Base-by-base conservation (phyloP, 2,888 invertebrate species). In the Steromphala cineraria region DNA sequence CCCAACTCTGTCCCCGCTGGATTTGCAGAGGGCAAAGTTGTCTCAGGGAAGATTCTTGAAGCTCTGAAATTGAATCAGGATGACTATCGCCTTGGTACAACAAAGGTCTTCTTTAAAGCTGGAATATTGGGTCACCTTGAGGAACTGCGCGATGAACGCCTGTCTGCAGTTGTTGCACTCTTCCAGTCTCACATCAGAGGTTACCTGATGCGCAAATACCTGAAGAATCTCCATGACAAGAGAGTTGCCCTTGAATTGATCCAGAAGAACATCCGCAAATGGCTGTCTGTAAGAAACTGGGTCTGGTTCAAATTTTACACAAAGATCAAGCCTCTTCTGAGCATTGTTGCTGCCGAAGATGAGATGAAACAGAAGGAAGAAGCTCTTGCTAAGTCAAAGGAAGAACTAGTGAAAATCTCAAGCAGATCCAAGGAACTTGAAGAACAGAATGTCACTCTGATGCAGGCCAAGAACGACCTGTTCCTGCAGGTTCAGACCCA, bases 101-200 rank as follows among this genome's bases (percentile, higher is more conserved):
- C 99, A 89, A 99, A 99, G 97, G 99, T 98, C 96, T 99, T 99
- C 98, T 99, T 99, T 98, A 98, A 99, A 94, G 99, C 99, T 92
- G 99, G 99, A 96, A 98, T 99, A 94, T 95, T 99, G 95, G 99
- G 99, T 97, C 98, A 98, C 95, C 97, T 99, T 96, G 99, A 99
- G 95, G 99, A 99, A 95, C 96, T 99, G 95, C 98, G 99, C 96
- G 99, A 99, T 95, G 99, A 99, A 94, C 98, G 99, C 95, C 95
- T 99, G 91, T 90, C 94, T 95, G 98, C 98, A 95, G 98, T 99
- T 94, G 97, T 99, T 93, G 97, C 98, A 93, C 98, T 99, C 98
- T 94, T 94, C 93, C 94, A 94, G 95, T 97, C 98, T 90, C 98
- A 96, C 96, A 97, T 98, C 94, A 96, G 99, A 93, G 98, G 98